A percentile compares a stretch with the other conserved stretches of the same genome.
These are phyloP conservation scores for Agelastica alni DNA, from an alignment of 2,888 invertebrate species.

Conservation along the genomic window DNA sequence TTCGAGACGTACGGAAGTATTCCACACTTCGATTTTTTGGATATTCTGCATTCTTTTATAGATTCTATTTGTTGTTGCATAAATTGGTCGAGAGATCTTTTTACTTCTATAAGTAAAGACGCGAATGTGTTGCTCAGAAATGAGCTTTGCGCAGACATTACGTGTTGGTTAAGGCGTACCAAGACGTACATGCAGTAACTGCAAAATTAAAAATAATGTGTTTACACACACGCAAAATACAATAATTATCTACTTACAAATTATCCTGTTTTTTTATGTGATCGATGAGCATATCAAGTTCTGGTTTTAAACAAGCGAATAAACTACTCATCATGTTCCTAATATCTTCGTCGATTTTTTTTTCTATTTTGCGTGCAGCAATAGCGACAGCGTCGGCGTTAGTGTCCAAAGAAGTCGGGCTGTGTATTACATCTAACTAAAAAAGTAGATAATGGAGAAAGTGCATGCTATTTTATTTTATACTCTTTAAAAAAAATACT, in stretches of 20 bases:
- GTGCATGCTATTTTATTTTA: too few species aligned
- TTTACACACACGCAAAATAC: neutral
- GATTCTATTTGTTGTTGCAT: slow-evolving; percentile 83
- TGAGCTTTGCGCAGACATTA: slow-evolving; percentile 87
- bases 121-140: slow-evolving; percentile 88
- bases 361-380: slow-evolving; percentile 64
- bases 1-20: slow-evolving; percentile 87
- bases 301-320: slow-evolving; percentile 85
- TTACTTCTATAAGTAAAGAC: slow-evolving; percentile 83
- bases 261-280: slow-evolving; percentile 87
- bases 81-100: slow-evolving; percentile 88
- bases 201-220: slow-evolving; percentile 14
- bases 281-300: slow-evolving; percentile 82
- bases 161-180: slow-evolving; percentile 89
- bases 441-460: too few species aligned
- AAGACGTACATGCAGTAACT: slow-evolving; percentile 94
- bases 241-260: slow-evolving; percentile 68
- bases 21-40: slow-evolving; percentile 75
- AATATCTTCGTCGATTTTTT: slow-evolving; percentile 78
- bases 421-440: slow-evolving; percentile 64
- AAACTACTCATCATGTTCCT: slow-evolving; percentile 86
- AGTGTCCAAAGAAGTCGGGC: slow-evolving; percentile 50
- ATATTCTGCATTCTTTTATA: slow-evolving; percentile 73
- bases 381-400: slow-evolving; percentile 44
- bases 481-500: too few species aligned